Conservation (phyloP, 2,113 vertebrate species). For the Heptranchias perlo region DNA sequence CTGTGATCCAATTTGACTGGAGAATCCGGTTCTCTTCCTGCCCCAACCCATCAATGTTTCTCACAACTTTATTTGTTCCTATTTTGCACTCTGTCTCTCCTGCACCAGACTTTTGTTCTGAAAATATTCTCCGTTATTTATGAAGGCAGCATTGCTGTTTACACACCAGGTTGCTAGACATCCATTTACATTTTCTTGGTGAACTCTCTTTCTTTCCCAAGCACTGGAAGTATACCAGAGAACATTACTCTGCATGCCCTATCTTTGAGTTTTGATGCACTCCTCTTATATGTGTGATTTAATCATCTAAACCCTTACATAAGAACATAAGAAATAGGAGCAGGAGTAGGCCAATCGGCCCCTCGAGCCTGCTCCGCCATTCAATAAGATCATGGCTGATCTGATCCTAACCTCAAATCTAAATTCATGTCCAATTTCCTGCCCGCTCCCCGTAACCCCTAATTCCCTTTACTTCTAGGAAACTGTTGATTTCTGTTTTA, state of each 20-base stretch:
- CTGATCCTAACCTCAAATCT: no score
- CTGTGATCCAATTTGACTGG: no score
- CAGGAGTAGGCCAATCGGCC: neutral
- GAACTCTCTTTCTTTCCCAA: neutral
- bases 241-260: neutral
- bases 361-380: neutral
- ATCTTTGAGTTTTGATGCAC: neutral
- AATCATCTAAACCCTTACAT: no score
- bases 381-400: no score
- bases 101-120: neutral
- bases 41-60: neutral
- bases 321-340: no score
- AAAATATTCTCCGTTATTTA: neutral
- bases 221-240: neutral
- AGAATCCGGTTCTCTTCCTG: neutral
- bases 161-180: neutral
- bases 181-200: neutral
- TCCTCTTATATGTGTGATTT: no score
- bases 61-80: neutral
- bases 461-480: no score
- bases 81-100: neutral
- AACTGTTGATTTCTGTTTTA: no score
- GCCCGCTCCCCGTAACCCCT: no score
- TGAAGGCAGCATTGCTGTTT: neutral
- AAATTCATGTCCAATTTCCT: no score